A percentile compares a stretch with the other conserved stretches of the same genome.
These are phyloP conservation scores for Campopleginae sp. DNA, from an alignment of 2,888 invertebrate species.

Conservation along the genomic window DNA sequence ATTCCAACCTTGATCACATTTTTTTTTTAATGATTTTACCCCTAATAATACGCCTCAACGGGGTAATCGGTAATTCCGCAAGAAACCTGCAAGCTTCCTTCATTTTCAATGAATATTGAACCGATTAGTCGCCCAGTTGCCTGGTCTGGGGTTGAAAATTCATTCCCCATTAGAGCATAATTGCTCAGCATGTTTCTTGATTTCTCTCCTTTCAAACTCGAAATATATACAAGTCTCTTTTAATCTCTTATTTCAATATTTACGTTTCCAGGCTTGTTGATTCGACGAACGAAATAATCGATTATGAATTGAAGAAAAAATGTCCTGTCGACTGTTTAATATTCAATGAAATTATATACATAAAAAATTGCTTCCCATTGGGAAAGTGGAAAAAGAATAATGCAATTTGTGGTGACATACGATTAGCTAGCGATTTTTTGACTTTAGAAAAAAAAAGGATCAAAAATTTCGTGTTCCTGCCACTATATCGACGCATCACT, in stretches of 20 bases:
- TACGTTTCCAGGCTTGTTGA: not conserved
- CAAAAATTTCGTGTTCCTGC: constrained; percentile 21
- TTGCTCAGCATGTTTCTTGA: not conserved
- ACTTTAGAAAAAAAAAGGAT: constrained; percentile 32
- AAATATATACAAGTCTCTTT: not conserved
- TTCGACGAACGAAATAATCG: constrained; percentile 43
- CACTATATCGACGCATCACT: constrained; percentile 37
- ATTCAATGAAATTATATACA: constrained; percentile 12
- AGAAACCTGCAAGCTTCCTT: too few relatives aligned
- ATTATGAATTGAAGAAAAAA: not conserved
- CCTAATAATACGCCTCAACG: too few relatives aligned
- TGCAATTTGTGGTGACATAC: constrained; percentile 38
- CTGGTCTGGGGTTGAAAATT: too few relatives aligned
- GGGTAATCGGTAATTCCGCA: too few relatives aligned
- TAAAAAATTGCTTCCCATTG: constrained; percentile 6
- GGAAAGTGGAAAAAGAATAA: constrained; percentile 1
- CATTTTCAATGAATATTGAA: too few relatives aligned
- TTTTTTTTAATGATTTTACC: not conserved
- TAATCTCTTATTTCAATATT: not conserved
- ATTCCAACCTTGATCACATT: not conserved
- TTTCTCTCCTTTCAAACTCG: not conserved
- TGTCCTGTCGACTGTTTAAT: constrained; percentile 29
- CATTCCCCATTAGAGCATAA: too few relatives aligned
- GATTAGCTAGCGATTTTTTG: constrained; percentile 27
- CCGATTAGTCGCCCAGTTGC: too few relatives aligned